phyloP scores from a whole-genome alignment of 2,797 vertebrate genomes.

The Notolabrus celidotus region DNA sequence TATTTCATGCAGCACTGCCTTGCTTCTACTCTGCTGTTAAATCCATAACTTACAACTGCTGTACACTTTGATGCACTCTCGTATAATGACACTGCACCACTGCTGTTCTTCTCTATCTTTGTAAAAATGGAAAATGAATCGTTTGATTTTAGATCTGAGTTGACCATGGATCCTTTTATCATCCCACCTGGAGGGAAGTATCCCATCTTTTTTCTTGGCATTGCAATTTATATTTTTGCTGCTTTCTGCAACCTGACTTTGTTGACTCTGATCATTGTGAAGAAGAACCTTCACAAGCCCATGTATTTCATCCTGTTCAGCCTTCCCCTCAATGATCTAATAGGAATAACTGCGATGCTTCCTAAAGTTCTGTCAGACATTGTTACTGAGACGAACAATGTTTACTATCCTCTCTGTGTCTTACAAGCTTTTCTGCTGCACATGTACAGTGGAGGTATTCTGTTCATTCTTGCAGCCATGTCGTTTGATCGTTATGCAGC shows the following conservation, averaged over 20 bases:
- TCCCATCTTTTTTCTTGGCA: slow-evolving; percentile 77
- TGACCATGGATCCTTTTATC: slow-evolving; percentile 74
- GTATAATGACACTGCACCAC: neutral
- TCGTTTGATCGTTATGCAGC: slow-evolving; percentile 83
- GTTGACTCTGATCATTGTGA: slow-evolving; percentile 74
- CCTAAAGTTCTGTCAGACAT: slow-evolving; percentile 79
- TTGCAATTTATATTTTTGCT: slow-evolving; percentile 71
- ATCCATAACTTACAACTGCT: neutral
- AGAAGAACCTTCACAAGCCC: slow-evolving; percentile 79
- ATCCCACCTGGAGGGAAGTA: slow-evolving; percentile 77
- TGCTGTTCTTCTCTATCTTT: neutral
- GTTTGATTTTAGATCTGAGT: slow-evolving; percentile 55
- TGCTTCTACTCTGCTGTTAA: neutral
- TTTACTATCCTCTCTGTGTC: slow-evolving; percentile 80
- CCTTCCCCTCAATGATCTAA: slow-evolving; percentile 79
- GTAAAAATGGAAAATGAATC: slow-evolving; percentile 75
- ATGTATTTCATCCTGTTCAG: slow-evolving; percentile 82
- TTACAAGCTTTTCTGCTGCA: slow-evolving; percentile 84
- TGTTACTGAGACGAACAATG: slow-evolving; percentile 60
- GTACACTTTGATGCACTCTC: neutral
- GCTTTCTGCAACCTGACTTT: slow-evolving; percentile 79
- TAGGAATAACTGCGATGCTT: slow-evolving; percentile 79
- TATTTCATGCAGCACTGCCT: neutral
- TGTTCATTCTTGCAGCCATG: slow-evolving; percentile 85
- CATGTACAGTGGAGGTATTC: slow-evolving; percentile 81